Percentiles rank a stretch among this genome's conserved stretches.
These are phyloP conservation scores for Tylochromis polylepis DNA, from an alignment of 2,113 vertebrate species.

Conservation along the genomic window DNA sequence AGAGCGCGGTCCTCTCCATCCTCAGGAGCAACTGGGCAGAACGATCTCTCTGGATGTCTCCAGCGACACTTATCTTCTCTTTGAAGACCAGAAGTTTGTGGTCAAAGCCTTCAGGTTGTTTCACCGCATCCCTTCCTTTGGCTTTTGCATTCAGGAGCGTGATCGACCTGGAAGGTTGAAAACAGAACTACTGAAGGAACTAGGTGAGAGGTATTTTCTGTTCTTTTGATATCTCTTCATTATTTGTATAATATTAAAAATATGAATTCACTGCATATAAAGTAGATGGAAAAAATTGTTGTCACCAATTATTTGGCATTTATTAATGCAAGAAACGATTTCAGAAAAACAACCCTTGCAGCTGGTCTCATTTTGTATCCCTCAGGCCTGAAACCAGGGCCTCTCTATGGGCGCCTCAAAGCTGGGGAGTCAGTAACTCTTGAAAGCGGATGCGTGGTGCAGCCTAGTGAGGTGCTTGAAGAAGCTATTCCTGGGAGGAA, in stretches of 20 bases:
- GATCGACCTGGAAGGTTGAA: slow-evolving; percentile 81
- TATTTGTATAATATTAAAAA: not conserved
- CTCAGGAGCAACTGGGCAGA: slow-evolving; percentile 73
- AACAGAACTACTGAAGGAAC: slow-evolving; percentile 77
- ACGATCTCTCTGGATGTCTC: slow-evolving; percentile 66
- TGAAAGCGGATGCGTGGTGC: slow-evolving; percentile 70
- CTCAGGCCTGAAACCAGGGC: slow-evolving; percentile 83
- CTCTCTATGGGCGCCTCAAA: slow-evolving; percentile 85
- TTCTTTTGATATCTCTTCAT: not conserved
- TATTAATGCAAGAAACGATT: not conserved
- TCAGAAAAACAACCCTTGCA: not conserved
- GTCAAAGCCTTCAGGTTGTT: slow-evolving; percentile 86
- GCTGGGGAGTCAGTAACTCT: slow-evolving; percentile 74
- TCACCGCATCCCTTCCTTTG: slow-evolving; percentile 90
- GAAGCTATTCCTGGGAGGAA: slow-evolving; percentile 81
- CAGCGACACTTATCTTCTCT: slow-evolving; percentile 75
- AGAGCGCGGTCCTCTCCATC: slow-evolving; percentile 39
- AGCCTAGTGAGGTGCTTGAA: slow-evolving; percentile 76
- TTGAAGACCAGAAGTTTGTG: slow-evolving; percentile 78
- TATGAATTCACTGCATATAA: not conserved
- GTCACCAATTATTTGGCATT: not conserved
- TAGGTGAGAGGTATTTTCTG: slow-evolving; percentile 72
- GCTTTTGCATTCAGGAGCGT: slow-evolving; percentile 84
- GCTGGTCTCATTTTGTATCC: not conserved
- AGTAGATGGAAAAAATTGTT: not conserved